These are phyloP conservation scores for Caenorhabditis zanzibari DNA, from an alignment of 2,888 invertebrate species.

Conservation along the genomic window DNA sequence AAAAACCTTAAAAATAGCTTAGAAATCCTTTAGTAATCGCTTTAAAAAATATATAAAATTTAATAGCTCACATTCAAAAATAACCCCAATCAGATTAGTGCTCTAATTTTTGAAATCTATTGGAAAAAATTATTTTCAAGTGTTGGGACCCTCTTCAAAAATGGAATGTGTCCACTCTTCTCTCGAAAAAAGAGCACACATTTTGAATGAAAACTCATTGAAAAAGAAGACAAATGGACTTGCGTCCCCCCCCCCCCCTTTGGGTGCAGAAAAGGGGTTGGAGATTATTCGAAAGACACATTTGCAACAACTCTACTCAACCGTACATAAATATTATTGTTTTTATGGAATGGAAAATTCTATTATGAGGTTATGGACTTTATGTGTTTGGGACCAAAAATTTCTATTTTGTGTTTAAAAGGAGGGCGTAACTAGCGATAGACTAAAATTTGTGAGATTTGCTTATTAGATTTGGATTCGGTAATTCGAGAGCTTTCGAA, in stretches of 20 bases:
- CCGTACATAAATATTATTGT: slow-evolving; percentile 58
- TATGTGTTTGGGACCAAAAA: not conserved
- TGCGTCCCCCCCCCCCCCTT: no score
- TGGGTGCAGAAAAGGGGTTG: not conserved
- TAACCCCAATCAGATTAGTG: no score
- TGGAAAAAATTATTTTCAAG: not conserved
- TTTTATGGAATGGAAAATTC: slow-evolving; percentile 1
- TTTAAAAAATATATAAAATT: no score
- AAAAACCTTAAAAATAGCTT: no score
- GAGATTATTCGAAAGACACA: slow-evolving; percentile 39
- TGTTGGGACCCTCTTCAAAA: not conserved
- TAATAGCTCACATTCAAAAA: no score
- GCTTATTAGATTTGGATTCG: not conserved
- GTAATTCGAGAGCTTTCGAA: not conserved
- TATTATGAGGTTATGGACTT: slow-evolving; percentile 16
- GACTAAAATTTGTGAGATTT: no score
- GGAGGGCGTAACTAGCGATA: not conserved
- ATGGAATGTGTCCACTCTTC: slow-evolving; percentile 2
- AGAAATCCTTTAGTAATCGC: no score
- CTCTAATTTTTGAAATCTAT: no score
- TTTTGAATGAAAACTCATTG: slow-evolving; percentile 11
- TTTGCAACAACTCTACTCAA: slow-evolving; percentile 42
- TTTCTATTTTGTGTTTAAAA: no score
- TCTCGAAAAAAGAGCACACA: not conserved
- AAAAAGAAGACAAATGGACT: slow-evolving; percentile 18